phyloP scores from a whole-genome alignment of 2,888 invertebrate genomes.

The Acleris literana region DNA sequence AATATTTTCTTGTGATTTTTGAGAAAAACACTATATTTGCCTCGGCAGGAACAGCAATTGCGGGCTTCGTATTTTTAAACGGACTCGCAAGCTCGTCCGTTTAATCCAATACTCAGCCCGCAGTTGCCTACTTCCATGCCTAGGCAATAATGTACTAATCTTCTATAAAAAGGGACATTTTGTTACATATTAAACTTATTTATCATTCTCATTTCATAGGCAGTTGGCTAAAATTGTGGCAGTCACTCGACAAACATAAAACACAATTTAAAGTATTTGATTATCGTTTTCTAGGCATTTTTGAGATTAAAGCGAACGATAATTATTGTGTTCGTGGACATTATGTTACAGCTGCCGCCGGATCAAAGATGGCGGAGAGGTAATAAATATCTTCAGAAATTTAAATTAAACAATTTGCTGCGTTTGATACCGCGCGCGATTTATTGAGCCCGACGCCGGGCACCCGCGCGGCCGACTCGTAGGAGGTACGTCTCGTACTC shows the following conservation, averaged over 20 bases:
- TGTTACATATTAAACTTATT: too few species aligned
- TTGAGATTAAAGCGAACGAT: slow-evolving; percentile 27
- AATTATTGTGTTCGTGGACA: slow-evolving; percentile 34
- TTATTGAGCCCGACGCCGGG: slow-evolving; percentile 6
- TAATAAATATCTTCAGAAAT: slow-evolving; percentile 26
- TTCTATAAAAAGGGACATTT: too few species aligned
- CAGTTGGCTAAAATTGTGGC: not conserved
- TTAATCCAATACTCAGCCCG: too few species aligned
- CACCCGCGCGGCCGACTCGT: not conserved
- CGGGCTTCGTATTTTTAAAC: too few species aligned
- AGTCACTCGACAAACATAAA: not conserved
- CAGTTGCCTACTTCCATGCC: too few species aligned
- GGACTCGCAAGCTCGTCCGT: too few species aligned
- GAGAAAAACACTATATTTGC: too few species aligned
- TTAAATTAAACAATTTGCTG: slow-evolving; percentile 35
- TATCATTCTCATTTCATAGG: not conserved
- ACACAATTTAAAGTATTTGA: slow-evolving; percentile 1
- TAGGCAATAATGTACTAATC: too few species aligned
- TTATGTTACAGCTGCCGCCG: slow-evolving; percentile 25
- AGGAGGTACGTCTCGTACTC: too few species aligned
- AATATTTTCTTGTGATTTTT: too few species aligned
- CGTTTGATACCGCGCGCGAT: slow-evolving; percentile 22
- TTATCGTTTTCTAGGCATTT: slow-evolving; percentile 12
- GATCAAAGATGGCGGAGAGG: slow-evolving; percentile 29
- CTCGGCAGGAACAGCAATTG: too few species aligned